Evolutionary conservation across 1,140 invertebrate species (phyloP).

Genomic region (Cotesia vestalis): DNA sequence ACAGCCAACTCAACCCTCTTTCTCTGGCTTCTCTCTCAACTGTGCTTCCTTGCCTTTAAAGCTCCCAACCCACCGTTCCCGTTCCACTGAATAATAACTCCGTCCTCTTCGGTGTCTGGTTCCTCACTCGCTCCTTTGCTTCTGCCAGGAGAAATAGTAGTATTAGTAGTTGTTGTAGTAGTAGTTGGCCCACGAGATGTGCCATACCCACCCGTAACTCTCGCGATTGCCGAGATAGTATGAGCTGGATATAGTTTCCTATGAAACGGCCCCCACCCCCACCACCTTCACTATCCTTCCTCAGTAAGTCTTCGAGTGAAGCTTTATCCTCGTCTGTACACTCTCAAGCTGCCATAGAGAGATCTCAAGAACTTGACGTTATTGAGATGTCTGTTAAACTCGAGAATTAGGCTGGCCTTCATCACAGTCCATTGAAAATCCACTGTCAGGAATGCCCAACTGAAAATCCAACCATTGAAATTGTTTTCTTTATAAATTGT

Average conservation of each 20-base stretch:
- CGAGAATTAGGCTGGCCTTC: conserved; percentile 53
- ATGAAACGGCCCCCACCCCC: neutral
- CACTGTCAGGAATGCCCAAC: neutral
- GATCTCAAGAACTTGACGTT: conserved; percentile 51
- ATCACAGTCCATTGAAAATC: conserved; percentile 31
- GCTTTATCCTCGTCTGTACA: conserved; percentile 1
- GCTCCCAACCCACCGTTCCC: conserved; percentile 45
- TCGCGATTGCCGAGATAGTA: conserved; percentile 58
- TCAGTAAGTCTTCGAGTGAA: no score
- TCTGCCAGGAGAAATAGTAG: conserved; percentile 7
- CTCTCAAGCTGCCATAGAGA: conserved; percentile 17
- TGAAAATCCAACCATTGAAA: neutral
- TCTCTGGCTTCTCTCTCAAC: conserved; percentile 39
- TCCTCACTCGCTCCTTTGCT: conserved; percentile 1
- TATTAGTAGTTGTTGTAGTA: neutral
- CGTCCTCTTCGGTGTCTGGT: conserved; percentile 10
- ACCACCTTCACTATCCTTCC: no score
- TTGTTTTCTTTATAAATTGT: no score
- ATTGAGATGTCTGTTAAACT: conserved; percentile 58
- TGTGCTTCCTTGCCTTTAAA: conserved; percentile 37
- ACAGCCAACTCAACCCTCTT: conserved; percentile 57
- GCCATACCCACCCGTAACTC: conserved; percentile 26
- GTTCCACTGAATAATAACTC: neutral
- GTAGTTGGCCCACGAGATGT: conserved; percentile 12
- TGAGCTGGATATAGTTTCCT: conserved; percentile 41